These are phyloP conservation scores for Natator depressus DNA, from an alignment of 2,113 vertebrate species.

Conservation along the genomic window DNA sequence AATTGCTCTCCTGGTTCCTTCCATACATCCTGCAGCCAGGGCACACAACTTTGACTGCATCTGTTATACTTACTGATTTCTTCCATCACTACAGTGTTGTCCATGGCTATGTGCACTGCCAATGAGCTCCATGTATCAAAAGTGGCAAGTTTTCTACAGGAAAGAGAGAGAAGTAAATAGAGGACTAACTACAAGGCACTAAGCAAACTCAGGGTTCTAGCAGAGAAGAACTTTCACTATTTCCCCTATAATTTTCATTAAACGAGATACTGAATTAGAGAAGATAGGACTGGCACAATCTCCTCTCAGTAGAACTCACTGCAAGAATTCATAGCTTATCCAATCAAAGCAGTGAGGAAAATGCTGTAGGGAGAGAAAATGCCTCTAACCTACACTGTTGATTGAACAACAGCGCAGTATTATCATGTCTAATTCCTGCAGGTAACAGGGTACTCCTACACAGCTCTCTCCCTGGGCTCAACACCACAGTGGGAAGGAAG, in stretches of 20 bases:
- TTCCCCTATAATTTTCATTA: background rate
- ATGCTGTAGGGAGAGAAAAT: background rate
- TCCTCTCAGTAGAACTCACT: background rate
- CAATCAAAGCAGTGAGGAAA: background rate
- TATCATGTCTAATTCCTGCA: background rate
- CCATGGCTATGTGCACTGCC: slow-evolving; percentile 98
- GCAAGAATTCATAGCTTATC: background rate
- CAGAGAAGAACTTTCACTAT: background rate
- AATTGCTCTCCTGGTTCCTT: background rate
- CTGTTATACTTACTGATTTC: slow-evolving; percentile 91
- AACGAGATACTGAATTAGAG: background rate
- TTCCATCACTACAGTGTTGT: slow-evolving; percentile 98
- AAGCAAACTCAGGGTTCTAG: background rate
- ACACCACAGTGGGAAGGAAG: background rate
- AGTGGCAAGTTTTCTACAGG: slow-evolving; percentile 89
- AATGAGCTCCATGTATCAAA: slow-evolving; percentile 96
- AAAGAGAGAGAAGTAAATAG: background rate
- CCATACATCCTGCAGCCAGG: background rate
- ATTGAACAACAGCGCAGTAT: background rate
- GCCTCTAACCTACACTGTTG: background rate
- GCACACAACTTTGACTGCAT: background rate
- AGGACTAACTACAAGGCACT: background rate
- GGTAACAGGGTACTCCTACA: background rate
- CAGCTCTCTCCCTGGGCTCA: background rate
- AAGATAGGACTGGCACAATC: background rate